phyloP scores from a whole-genome alignment of 2,888 invertebrate genomes.

The Pyrgus malvae region DNA sequence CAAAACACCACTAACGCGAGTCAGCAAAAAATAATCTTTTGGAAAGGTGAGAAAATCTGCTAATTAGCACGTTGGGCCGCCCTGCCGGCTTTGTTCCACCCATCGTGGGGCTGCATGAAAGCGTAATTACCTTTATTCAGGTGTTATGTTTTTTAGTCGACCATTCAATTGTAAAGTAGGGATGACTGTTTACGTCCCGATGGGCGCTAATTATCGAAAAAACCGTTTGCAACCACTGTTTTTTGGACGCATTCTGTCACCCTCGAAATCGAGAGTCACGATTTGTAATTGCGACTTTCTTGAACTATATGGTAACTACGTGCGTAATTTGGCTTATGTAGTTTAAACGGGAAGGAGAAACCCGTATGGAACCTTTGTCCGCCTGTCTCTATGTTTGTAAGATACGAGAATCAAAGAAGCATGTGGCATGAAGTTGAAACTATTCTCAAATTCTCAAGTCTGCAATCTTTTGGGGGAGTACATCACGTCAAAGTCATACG shows the following conservation, averaged over 20 bases:
- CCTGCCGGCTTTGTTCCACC: constrained; percentile 56
- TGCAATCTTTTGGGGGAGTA: no score
- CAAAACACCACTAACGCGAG: constrained; percentile 38
- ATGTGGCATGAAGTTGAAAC: no score
- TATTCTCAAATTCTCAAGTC: no score
- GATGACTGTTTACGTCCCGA: constrained; percentile 63
- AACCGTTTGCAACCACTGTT: constrained; percentile 40
- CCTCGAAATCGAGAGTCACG: constrained; percentile 56
- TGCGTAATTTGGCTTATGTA: no score
- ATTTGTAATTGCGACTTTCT: constrained; percentile 56
- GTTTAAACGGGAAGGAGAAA: no score
- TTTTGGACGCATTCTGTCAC: constrained; percentile 47
- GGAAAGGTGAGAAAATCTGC: constrained; percentile 75
- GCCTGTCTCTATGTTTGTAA: no score
- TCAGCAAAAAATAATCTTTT: constrained; percentile 46
- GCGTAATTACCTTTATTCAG: constrained; percentile 74
- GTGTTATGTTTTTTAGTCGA: constrained; percentile 61
- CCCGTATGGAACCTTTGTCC: no score
- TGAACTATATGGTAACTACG: constrained; percentile 20
- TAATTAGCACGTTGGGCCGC: constrained; percentile 68
- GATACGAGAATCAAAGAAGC: no score
- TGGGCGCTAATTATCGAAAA: constrained; percentile 66
- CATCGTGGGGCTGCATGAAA: constrained; percentile 63
- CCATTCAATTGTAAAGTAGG: constrained; percentile 67
- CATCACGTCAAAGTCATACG: no score